Evolutionary conservation across 2,113 vertebrate genomes (phyloP).

Genomic region (Ploceus nigricollis): DNA sequence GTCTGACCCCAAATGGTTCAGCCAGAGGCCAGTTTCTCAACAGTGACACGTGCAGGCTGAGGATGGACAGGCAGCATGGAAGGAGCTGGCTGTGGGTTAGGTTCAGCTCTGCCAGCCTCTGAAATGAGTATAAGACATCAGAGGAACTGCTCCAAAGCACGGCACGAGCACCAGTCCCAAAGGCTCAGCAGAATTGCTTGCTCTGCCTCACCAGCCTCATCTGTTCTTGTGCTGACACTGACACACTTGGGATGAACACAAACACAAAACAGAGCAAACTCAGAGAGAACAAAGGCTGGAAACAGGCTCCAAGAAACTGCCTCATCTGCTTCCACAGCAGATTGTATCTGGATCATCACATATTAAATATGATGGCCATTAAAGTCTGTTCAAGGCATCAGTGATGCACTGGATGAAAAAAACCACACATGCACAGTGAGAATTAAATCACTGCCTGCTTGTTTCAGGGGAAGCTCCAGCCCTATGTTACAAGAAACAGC

Average conservation of each 20-base stretch:
- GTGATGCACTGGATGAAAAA: neutral
- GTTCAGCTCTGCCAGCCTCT: neutral
- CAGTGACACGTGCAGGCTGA: neutral
- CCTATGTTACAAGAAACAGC: neutral
- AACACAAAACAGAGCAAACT: neutral
- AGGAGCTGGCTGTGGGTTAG: neutral
- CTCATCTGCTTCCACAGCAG: neutral
- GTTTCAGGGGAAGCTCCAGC: neutral
- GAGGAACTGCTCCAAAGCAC: neutral
- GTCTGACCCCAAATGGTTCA: neutral
- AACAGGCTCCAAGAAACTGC: neutral
- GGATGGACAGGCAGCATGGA: rapidly evolving
- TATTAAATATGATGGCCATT: neutral
- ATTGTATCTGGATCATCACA: neutral
- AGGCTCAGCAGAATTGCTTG: neutral
- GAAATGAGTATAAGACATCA: neutral
- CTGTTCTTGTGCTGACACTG: neutral
- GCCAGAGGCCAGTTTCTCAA: neutral
- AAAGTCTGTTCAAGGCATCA: neutral
- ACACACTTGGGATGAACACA: neutral
- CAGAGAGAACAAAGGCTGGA: neutral
- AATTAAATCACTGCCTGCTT: neutral
- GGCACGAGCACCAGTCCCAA: rapidly evolving
- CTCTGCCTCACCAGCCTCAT: neutral
- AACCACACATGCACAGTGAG: neutral